Evolutionary conservation across 2,797 vertebrate species (phyloP).

Genomic region (Typhlichthys subterraneus): DNA sequence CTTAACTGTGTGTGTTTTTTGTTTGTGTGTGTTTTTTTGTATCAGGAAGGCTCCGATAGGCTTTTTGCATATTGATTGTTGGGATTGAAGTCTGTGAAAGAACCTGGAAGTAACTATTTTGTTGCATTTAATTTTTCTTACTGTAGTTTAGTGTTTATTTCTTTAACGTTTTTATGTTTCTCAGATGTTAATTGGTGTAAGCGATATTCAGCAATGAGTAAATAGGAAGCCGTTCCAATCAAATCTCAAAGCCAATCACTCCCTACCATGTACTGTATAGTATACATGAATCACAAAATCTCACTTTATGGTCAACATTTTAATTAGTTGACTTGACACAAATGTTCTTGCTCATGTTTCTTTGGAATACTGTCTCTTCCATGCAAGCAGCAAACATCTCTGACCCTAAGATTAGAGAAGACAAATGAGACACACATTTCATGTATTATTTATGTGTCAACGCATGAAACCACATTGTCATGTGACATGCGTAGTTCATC

Average conservation of each 20-base stretch:
- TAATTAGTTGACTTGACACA: constrained; percentile 30
- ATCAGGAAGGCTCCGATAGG: too few relatives aligned
- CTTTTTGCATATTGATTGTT: too few relatives aligned
- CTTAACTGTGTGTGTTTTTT: too few relatives aligned
- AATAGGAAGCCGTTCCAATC: constrained; percentile 19
- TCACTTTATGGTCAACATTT: constrained; percentile 6
- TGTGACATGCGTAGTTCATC: too few relatives aligned
- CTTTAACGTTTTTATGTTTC: not conserved
- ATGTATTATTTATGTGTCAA: too few relatives aligned
- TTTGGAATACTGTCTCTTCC: constrained; percentile 21
- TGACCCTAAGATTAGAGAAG: constrained; percentile 40
- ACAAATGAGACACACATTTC: not conserved
- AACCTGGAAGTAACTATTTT: not conserved
- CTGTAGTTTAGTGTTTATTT: not conserved
- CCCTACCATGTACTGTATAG: constrained; percentile 30
- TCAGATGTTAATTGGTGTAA: constrained; percentile 6
- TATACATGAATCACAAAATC: too few relatives aligned
- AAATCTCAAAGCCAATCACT: constrained; percentile 34
- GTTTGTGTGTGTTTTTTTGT: too few relatives aligned
- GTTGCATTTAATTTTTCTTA: not conserved
- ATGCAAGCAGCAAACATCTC: constrained; percentile 19
- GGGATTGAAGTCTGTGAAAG: not conserved
- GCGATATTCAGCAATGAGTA: constrained; percentile 28
- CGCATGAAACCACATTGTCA: too few relatives aligned
- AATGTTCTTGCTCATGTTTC: constrained; percentile 17